Evolutionary conservation across 2,888 invertebrate species (phyloP), one percentile per base, ranked within the genome.

Genomic region (Pseudanteris insignis): DNA sequence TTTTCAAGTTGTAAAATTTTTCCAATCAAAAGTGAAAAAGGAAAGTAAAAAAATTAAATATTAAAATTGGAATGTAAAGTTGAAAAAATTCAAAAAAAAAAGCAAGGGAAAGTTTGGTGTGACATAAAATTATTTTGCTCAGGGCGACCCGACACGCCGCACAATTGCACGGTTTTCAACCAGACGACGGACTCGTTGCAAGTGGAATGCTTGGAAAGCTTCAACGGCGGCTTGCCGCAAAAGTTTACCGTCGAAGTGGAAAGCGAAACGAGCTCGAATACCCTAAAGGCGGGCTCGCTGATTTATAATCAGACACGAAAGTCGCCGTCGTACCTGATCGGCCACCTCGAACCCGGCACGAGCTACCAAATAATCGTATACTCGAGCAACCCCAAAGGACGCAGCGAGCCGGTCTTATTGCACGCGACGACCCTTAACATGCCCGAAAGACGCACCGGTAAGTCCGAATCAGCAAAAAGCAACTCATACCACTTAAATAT

Each of bases 211-310:
- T 79, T 84, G 13, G 88, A 89, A 73, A 90, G 90, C 53, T 90
- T 89, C 80, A 88, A 90, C 77, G 90, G 90, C 9, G 90, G 90
- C 30, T 81, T 90, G 55, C 84, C 85, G 60, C 90, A 90, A 79
- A 85, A 85, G 76, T 90, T 89, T 79, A 84, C 88, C 66, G 86
- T 90, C 82, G 89, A 90, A 80, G 86, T 90, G 60, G 81, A 81
- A 60, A 68, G 73, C n/a, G 75, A 75, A 41, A 59, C 67, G 8
- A 86, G 85, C 80, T 59, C 66, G 6, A 85, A 84, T 81, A 83
- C 84, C 70, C 75, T 81, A 53, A 80, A 82, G 66, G 81, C 82
- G 38, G 82, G 84, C 67, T 81, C 81, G 63, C 75, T 85, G 62
- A 83, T 86, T 25, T 82, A 83, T 77, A 86, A 85, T 74, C 83